These are phyloP conservation scores for Mesoligia furuncula DNA, from an alignment of 2,888 invertebrate genomes.

Conservation along the genomic window DNA sequence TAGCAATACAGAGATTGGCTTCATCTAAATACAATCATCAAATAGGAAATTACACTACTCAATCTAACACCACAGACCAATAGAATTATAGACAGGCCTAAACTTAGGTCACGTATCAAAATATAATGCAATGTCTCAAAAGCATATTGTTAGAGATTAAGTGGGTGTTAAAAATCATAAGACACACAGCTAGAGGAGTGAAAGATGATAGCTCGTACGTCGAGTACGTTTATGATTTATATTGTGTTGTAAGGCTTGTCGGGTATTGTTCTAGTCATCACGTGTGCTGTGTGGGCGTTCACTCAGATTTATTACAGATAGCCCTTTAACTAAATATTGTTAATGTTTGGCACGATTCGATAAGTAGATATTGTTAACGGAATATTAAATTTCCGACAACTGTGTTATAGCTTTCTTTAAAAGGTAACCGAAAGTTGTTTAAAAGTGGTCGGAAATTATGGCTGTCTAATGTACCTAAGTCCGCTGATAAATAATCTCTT, in stretches of 20 bases:
- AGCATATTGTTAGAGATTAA: slow-evolving; percentile 85
- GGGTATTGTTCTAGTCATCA: slow-evolving; percentile 83
- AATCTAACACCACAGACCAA: slow-evolving; percentile 57
- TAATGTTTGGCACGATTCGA: slow-evolving; percentile 68
- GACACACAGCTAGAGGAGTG: slow-evolving; percentile 83
- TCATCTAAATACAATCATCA: slow-evolving; percentile 62
- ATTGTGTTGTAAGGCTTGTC: slow-evolving; percentile 84
- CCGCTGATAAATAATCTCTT: slow-evolving; percentile 47
- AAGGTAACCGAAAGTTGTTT: slow-evolving; percentile 13
- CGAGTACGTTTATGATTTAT: slow-evolving; percentile 86
- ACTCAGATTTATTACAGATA: slow-evolving; percentile 85
- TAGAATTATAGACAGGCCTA: slow-evolving; percentile 52
- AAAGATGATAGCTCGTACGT: slow-evolving; percentile 84
- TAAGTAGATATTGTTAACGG: slow-evolving; percentile 60
- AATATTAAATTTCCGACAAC: slow-evolving; percentile 35
- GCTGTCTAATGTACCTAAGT: slow-evolving; percentile 40
- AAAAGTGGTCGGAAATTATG: slow-evolving; percentile 48
- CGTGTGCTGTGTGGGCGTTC: slow-evolving; percentile 82
- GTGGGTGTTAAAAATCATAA: slow-evolving; percentile 90
- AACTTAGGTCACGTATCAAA: slow-evolving; percentile 62
- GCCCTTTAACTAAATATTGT: slow-evolving; percentile 78
- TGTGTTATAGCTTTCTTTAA: slow-evolving; percentile 34
- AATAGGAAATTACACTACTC: slow-evolving; percentile 55
- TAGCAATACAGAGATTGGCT: slow-evolving; percentile 36
- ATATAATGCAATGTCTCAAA: slow-evolving; percentile 75